Evolutionary conservation across 37 sponge, comb jelly and placozoan genomes (phyloP).

Genomic region (Beroe ovata): DNA sequence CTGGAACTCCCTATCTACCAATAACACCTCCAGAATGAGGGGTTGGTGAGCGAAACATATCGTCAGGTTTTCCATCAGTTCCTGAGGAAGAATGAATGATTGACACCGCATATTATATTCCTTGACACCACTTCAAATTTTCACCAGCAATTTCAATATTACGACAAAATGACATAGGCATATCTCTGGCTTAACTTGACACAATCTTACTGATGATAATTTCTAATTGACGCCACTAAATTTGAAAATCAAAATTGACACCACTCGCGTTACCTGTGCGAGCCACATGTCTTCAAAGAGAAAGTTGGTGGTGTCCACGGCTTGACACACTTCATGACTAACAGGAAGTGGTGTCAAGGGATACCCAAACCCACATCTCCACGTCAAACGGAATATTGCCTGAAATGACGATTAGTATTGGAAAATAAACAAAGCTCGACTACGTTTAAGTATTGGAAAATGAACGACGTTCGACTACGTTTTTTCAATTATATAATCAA

Average conservation of each 20-base stretch:
- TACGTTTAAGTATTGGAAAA: too few relatives aligned
- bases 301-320: not conserved
- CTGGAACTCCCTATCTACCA: slow-evolving; percentile 16
- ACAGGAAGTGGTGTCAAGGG: slow-evolving; percentile 2
- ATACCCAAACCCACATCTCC: slow-evolving; percentile 39
- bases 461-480: too few relatives aligned
- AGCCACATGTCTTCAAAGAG: slow-evolving; percentile 62
- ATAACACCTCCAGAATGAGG: slow-evolving; percentile 29
- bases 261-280: slow-evolving; percentile 12
- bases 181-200: too few relatives aligned
- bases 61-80: slow-evolving; percentile 54
- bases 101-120: too few relatives aligned
- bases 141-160: too few relatives aligned
- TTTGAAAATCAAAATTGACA: not conserved
- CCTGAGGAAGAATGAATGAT: slow-evolving; percentile 9
- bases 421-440: too few relatives aligned
- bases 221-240: too few relatives aligned
- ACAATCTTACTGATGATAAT: too few relatives aligned
- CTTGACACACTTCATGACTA: not conserved
- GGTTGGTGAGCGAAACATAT: slow-evolving; percentile 47
- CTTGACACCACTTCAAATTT: not conserved
- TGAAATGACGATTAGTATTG: too few relatives aligned
- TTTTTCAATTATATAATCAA: too few relatives aligned
- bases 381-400: slow-evolving; percentile 49
- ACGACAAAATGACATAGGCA: too few relatives aligned